A percentile compares a stretch with the other conserved stretches of the same genome.
Evolutionary conservation across 1,140 invertebrate species (phyloP).

Genomic region (Gyrodactylus salaris): DNA sequence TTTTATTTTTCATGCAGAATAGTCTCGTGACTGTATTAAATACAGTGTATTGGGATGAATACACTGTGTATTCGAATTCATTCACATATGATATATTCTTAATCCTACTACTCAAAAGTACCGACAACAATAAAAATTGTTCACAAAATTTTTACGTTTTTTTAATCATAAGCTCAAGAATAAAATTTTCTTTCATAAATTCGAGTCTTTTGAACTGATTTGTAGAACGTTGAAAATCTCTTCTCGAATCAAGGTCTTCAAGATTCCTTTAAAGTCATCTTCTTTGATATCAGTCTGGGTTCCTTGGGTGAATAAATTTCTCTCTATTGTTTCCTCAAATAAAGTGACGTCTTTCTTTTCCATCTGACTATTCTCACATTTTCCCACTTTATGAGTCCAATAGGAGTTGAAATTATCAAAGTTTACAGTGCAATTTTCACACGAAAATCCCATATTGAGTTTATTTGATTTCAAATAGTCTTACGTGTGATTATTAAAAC

Average conservation of each 20-base stretch:
- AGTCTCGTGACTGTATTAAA: too few species aligned
- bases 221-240: too few species aligned
- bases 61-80: too few species aligned
- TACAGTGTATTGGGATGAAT: too few species aligned
- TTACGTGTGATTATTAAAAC: neutral
- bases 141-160: too few species aligned
- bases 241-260: neutral
- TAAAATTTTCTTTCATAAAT: too few species aligned
- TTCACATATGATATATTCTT: too few species aligned
- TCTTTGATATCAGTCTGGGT: neutral
- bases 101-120: too few species aligned
- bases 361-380: neutral
- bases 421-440: neutral
- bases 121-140: too few species aligned
- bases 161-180: too few species aligned
- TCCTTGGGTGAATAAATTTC: neutral
- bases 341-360: neutral
- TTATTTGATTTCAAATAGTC: neutral
- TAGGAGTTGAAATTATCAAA: neutral
- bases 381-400: neutral
- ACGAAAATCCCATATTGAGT: neutral
- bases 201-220: too few species aligned
- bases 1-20: too few species aligned
- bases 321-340: neutral
- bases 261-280: neutral